Percentiles rank a stretch among this genome's conserved stretches.
Evolutionary conservation across 2,888 invertebrate genomes (phyloP).

Genomic region (Hemistola chrysoprasaria): DNA sequence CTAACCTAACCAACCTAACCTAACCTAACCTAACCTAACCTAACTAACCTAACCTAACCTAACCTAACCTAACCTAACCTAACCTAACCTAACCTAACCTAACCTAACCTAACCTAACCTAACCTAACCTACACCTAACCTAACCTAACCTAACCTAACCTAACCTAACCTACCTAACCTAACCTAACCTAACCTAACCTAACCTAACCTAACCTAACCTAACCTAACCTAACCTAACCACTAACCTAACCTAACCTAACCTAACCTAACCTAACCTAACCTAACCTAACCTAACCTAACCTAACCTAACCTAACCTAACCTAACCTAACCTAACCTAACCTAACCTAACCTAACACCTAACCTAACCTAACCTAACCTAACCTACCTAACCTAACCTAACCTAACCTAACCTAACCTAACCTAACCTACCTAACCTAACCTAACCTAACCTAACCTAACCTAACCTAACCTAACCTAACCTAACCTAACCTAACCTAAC

Average conservation of each 20-base stretch:
- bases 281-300: conserved; percentile 19
- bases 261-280: conserved; percentile 19
- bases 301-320: conserved; percentile 18
- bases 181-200: conserved; percentile 22
- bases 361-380: conserved; percentile 19
- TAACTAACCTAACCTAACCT: conserved; percentile 27
- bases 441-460: conserved; percentile 12
- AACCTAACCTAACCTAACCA: conserved; percentile 24
- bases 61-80: conserved; percentile 28
- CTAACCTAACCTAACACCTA: conserved; percentile 19
- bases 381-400: conserved; percentile 18
- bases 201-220: conserved; percentile 21
- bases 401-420: conserved; percentile 17
- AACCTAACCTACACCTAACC: conserved; percentile 22
- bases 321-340: conserved; percentile 20
- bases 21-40: conserved; percentile 28
- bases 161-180: conserved; percentile 19
- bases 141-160: conserved; percentile 19
- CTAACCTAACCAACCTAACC: conserved; percentile 28
- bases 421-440: conserved; percentile 13
- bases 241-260: conserved; percentile 20
- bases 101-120: conserved; percentile 27
- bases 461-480: conserved; percentile 13
- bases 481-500: conserved; percentile 11
- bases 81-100: conserved; percentile 28